phyloP scores from a whole-genome alignment of 1,140 invertebrate genomes.

The Plodia interpunctella region DNA sequence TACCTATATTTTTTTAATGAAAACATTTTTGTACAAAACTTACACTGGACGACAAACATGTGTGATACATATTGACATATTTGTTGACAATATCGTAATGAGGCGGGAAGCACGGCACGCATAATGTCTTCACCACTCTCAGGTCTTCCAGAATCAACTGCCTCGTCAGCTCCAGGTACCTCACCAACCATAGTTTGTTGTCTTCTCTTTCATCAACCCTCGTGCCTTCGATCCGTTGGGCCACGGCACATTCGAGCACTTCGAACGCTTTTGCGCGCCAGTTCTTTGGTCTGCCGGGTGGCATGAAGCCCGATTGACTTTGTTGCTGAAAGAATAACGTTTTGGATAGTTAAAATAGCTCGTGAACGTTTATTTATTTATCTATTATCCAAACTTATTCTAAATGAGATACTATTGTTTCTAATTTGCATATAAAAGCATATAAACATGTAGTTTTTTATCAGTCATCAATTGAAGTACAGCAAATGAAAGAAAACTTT shows the following conservation, averaged over 20 bases:
- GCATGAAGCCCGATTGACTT: conserved; percentile 91
- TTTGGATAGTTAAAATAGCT: background rate
- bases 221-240: conserved; percentile 90
- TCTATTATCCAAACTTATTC: no score
- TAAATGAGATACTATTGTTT: no score
- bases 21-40: no score
- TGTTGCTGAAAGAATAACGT: conserved; percentile 78
- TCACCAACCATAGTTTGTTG: conserved; percentile 98
- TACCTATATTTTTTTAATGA: no score
- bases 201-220: conserved; percentile 93
- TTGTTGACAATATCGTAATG: conserved; percentile 94
- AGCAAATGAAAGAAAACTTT: no score
- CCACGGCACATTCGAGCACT: conserved; percentile 90
- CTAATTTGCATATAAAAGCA: no score
- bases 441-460: no score
- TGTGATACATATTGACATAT: conserved; percentile 97
- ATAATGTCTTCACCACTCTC: conserved; percentile 93
- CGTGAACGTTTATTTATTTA: no score
- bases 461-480: no score
- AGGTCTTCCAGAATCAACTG: conserved; percentile 94
- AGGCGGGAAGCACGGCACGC: conserved; percentile 97
- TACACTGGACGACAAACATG: conserved; percentile 89
- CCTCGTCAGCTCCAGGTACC: conserved; percentile 85
- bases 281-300: conserved; percentile 94
- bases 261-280: conserved; percentile 94